Conservation (phyloP, 2,797 vertebrate species). For the Halcyon chelicuti region DNA sequence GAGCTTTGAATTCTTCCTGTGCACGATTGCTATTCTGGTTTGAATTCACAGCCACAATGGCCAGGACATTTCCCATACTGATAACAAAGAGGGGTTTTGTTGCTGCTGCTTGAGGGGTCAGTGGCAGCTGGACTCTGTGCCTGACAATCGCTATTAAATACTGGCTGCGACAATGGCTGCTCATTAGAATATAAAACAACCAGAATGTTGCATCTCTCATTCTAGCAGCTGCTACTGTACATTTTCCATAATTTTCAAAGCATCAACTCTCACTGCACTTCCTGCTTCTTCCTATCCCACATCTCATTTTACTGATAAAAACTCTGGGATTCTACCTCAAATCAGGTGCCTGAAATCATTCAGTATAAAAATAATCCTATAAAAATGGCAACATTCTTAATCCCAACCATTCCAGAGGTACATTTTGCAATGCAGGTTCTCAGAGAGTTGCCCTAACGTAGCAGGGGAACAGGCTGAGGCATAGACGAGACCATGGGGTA, state of each 20-base stretch:
- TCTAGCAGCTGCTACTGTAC: constrained; percentile 65
- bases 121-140: constrained; percentile 63
- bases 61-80: constrained; percentile 61
- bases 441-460: background rate
- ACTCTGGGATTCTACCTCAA: background rate
- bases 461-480: background rate
- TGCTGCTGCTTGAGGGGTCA: constrained; percentile 36
- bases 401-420: background rate
- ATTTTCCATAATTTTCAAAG: constrained; percentile 1
- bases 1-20: constrained; percentile 31
- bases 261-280: background rate
- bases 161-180: constrained; percentile 29
- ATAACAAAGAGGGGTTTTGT: constrained; percentile 75
- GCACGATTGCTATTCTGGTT: constrained; percentile 46
- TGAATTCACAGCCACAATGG: constrained; percentile 60
- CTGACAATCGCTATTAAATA: constrained; percentile 61
- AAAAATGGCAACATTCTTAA: background rate
- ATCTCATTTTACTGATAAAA: background rate
- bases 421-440: background rate
- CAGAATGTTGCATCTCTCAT: constrained; percentile 30
- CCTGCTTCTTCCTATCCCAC: background rate
- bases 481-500: fast-evolving
- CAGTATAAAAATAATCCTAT: background rate
- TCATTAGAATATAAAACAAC: constrained; percentile 66
- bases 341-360: background rate